A percentile compares a stretch with the other conserved stretches of the same genome.
phyloP scores from a whole-genome alignment of 1,140 invertebrate species.

The Protaetia brevitarsis region DNA sequence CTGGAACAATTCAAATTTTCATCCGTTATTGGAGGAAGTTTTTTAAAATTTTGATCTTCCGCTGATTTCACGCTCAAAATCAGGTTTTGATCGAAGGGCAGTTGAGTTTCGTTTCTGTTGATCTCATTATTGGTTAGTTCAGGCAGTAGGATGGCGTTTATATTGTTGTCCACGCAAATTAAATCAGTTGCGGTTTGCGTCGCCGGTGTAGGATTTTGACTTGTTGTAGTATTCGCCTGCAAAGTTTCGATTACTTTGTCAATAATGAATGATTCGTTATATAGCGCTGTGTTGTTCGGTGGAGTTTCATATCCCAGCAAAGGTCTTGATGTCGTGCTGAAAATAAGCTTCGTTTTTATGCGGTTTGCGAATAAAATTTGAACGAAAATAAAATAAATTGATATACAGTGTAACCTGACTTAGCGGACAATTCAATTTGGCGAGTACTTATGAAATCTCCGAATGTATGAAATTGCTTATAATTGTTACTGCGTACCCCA shows the following conservation, averaged over 20 bases:
- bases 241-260: constrained; percentile 19
- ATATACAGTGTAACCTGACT: no score
- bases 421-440: no score
- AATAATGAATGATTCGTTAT: constrained; percentile 18
- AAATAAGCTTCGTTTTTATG: constrained; percentile 4
- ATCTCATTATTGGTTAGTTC: not conserved
- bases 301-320: not conserved
- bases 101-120: not conserved
- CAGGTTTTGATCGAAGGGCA: not conserved
- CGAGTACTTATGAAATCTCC: no score
- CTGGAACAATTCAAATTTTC: constrained; percentile 45
- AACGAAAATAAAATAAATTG: constrained; percentile 3
- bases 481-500: no score
- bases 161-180: not conserved
- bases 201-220: not conserved
- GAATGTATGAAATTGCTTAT: no score
- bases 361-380: not conserved
- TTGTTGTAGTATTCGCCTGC: constrained; percentile 1
- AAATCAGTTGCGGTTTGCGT: constrained; percentile 3
- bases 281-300: not conserved
- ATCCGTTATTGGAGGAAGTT: constrained; percentile 28
- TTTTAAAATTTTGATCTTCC: constrained; percentile 3
- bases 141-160: not conserved
- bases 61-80: no score
- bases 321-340: constrained; percentile 1